Conservation (phyloP, 1,140 invertebrate genomes). For the Conus betulinus region DNA sequence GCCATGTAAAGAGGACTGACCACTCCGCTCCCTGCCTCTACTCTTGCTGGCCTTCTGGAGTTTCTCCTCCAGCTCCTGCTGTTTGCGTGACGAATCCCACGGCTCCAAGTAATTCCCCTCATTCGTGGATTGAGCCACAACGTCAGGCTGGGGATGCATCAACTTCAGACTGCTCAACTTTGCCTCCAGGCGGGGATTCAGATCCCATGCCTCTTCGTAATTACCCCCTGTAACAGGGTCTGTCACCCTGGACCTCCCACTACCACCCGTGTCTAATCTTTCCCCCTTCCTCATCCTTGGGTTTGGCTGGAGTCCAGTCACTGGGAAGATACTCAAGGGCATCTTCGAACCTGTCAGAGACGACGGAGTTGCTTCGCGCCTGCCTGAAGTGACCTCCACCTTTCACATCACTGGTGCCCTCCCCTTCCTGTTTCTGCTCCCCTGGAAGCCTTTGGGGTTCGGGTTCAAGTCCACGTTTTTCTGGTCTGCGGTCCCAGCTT, state of each 20-base stretch:
- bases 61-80: constrained; percentile 56
- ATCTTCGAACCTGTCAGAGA: constrained; percentile 30
- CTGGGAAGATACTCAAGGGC: constrained; percentile 22
- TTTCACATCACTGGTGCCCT: constrained; percentile 18
- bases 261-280: background rate
- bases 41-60: constrained; percentile 46
- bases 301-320: background rate
- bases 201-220: constrained; percentile 59
- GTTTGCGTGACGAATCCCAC: constrained; percentile 58
- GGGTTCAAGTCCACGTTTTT: constrained; percentile 39
- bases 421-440: constrained; percentile 19
- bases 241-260: background rate
- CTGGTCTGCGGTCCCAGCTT: background rate
- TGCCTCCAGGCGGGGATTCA: constrained; percentile 12
- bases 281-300: background rate
- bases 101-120: constrained; percentile 59
- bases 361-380: constrained; percentile 7
- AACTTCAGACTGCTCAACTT: constrained; percentile 8
- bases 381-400: constrained; percentile 29
- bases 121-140: background rate
- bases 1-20: constrained; percentile 15
- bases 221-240: constrained; percentile 22
- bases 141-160: background rate
- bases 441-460: background rate
- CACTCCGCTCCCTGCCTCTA: constrained; percentile 20